Percentiles rank a stretch among this genome's conserved stretches.
These are phyloP conservation scores for Rynchops niger DNA, from an alignment of 2,113 vertebrate genomes.

Conservation along the genomic window DNA sequence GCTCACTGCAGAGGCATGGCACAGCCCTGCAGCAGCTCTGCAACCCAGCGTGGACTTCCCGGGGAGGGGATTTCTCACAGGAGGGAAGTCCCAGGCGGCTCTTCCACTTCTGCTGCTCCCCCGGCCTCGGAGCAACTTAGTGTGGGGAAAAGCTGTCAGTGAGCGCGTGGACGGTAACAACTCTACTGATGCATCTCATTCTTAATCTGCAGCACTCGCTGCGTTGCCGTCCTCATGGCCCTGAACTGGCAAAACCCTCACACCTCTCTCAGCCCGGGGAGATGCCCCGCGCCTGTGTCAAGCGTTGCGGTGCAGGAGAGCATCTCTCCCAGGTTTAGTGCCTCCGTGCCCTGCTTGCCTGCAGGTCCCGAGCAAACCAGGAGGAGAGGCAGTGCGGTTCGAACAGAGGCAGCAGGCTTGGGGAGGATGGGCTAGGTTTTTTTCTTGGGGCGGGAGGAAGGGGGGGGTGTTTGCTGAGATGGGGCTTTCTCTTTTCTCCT, in stretches of 20 bases:
- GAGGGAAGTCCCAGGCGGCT: neutral
- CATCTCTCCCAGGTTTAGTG: neutral
- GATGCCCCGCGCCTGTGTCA: neutral
- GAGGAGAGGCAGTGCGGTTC: neutral
- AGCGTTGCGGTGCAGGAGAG: neutral
- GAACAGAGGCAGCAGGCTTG: neutral
- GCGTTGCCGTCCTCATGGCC: fast-evolving
- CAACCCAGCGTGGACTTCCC: neutral
- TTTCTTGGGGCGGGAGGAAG: neutral
- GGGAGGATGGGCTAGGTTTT: fast-evolving
- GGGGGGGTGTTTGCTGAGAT: neutral
- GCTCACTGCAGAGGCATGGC: neutral
- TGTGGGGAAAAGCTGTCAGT: neutral
- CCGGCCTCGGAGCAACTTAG: neutral
- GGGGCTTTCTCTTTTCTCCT: conserved; percentile 2
- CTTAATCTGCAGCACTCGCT: neutral
- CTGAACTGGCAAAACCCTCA: neutral
- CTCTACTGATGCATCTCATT: neutral
- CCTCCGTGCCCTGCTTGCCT: neutral
- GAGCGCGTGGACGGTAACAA: neutral
- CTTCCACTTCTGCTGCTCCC: neutral
- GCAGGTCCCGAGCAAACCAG: neutral
- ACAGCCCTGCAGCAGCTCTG: neutral
- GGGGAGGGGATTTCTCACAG: conserved; percentile 2
- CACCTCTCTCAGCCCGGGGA: neutral